These are phyloP conservation scores for Oreonectes daqikongensis DNA, from an alignment of 2,797 vertebrate genomes.

Conservation along the genomic window DNA sequence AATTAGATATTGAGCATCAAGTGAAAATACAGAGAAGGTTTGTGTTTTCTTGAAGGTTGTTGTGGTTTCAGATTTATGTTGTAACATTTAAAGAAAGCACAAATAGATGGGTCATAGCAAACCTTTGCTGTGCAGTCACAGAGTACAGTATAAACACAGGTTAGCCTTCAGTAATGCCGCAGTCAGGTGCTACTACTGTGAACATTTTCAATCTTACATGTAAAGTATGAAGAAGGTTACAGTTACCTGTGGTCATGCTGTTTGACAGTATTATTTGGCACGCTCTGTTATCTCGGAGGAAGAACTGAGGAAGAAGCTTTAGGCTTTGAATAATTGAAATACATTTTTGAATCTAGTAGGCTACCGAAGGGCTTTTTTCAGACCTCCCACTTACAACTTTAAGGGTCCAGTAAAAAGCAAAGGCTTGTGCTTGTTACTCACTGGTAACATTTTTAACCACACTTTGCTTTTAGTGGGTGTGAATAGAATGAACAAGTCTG, in stretches of 20 bases:
- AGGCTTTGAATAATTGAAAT: constrained; percentile 7
- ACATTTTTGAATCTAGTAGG: constrained; percentile 9
- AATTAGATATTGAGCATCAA: too few species aligned
- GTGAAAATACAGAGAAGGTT: too few species aligned
- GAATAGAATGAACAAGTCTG: constrained; percentile 11
- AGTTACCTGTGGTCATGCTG: background rate
- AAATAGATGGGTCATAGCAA: too few species aligned
- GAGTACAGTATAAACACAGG: too few species aligned
- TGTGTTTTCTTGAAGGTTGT: too few species aligned
- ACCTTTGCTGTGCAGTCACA: too few species aligned
- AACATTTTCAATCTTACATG: background rate
- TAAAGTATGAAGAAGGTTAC: background rate
- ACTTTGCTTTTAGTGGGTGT: constrained; percentile 24
- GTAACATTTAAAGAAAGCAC: too few species aligned
- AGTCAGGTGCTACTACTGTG: background rate
- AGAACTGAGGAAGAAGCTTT: background rate
- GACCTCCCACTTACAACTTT: constrained; percentile 5
- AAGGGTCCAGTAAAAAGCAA: constrained; percentile 27
- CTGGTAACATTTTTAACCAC: constrained; percentile 34
- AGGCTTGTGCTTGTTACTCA: constrained; percentile 24
- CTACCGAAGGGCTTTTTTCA: constrained; percentile 15
- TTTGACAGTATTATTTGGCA: constrained; percentile 5
- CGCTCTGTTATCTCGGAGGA: background rate
- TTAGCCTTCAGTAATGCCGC: background rate
- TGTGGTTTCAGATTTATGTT: too few species aligned